Conservation (phyloP, 2,888 invertebrate genomes). For the Epiblema foenella region DNA sequence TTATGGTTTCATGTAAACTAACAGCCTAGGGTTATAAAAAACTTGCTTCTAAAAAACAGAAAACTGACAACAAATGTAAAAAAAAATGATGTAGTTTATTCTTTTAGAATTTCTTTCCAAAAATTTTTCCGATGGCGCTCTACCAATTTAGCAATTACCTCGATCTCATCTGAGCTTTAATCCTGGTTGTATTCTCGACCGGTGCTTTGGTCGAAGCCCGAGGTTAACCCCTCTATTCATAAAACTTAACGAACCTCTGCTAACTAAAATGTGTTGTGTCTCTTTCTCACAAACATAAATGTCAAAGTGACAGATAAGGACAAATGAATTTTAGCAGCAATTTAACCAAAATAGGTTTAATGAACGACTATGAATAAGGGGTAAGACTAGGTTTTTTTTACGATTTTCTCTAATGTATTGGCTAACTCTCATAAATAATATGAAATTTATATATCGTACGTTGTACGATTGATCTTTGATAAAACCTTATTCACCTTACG, state of each 20-base stretch:
- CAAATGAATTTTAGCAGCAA: too few species aligned
- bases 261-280: too few species aligned
- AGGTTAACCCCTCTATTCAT: too few species aligned
- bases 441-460: too few species aligned
- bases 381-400: neutral
- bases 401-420: neutral
- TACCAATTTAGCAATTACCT: neutral
- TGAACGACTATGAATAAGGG: too few species aligned
- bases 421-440: too few species aligned
- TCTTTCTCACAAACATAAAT: too few species aligned
- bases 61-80: neutral
- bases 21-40: neutral
- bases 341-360: too few species aligned
- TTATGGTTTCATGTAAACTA: conserved; percentile 6
- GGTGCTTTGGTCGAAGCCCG: neutral
- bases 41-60: too few species aligned
- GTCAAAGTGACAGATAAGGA: too few species aligned
- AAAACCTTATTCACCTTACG: conserved; percentile 3
- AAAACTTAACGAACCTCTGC: too few species aligned
- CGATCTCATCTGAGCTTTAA: neutral
- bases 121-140: neutral
- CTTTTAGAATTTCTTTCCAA: neutral
- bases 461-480: neutral
- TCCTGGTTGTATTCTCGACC: neutral
- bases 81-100: too few species aligned